These are phyloP conservation scores for Brachionus rubens DNA, from an alignment of 1,140 invertebrate genomes.

Conservation along the genomic window DNA sequence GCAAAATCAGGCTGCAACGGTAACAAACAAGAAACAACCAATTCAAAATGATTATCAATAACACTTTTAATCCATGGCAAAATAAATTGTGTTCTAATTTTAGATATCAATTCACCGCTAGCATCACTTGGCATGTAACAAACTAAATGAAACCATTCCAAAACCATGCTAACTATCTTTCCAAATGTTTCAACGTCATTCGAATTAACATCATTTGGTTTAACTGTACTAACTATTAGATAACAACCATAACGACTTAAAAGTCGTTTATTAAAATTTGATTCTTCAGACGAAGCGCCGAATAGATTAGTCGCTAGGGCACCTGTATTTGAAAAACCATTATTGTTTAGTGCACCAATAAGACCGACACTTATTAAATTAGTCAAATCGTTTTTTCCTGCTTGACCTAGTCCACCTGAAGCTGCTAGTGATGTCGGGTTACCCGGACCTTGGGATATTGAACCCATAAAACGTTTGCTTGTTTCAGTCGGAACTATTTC, in stretches of 20 bases:
- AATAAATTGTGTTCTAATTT: slow-evolving; percentile 64
- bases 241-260: slow-evolving; percentile 92
- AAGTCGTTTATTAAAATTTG: slow-evolving; percentile 61
- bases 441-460: slow-evolving; percentile 47
- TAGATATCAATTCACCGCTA: slow-evolving; percentile 59
- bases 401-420: slow-evolving; percentile 47
- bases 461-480: background rate
- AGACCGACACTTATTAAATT: slow-evolving; percentile 46
- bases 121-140: slow-evolving; percentile 89
- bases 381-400: slow-evolving; percentile 49
- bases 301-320: slow-evolving; percentile 29
- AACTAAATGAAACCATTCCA: slow-evolving; percentile 98
- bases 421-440: slow-evolving; percentile 53
- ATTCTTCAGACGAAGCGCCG: slow-evolving; percentile 53
- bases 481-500: background rate
- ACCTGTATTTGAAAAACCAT: slow-evolving; percentile 42
- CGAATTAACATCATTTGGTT: slow-evolving; percentile 67
- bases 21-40: slow-evolving; percentile 78
- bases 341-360: slow-evolving; percentile 39
- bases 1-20: slow-evolving; percentile 84
- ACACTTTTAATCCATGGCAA: slow-evolving; percentile 84
- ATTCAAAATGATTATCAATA: slow-evolving; percentile 77
- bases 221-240: slow-evolving; percentile 88
- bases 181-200: slow-evolving; percentile 71
- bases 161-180: slow-evolving; percentile 85